Conservation (phyloP, 92 coral and sea anemone genomes). For the Phenganax subtilis region DNA sequence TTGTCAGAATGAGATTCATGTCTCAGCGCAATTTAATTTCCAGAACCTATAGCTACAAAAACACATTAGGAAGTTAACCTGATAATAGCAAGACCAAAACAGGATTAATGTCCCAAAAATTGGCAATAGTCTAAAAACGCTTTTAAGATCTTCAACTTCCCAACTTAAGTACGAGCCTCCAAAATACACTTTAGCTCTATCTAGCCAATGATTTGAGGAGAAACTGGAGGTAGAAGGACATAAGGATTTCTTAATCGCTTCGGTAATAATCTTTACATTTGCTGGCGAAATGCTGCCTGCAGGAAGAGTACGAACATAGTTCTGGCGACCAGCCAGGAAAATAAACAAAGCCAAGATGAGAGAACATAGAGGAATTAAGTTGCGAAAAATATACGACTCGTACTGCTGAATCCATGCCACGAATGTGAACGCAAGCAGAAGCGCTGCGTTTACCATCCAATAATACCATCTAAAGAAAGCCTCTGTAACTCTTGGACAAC, state of each 20-base stretch:
- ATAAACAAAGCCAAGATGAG: slow-evolving; percentile 56
- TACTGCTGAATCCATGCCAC: slow-evolving; percentile 75
- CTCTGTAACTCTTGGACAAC: slow-evolving; percentile 65
- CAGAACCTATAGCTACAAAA: neutral
- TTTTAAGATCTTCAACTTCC: slow-evolving; percentile 89
- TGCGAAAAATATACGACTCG: slow-evolving; percentile 56
- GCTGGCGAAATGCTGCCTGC: slow-evolving; percentile 70
- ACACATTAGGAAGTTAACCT: slow-evolving; percentile 49
- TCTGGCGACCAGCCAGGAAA: slow-evolving; percentile 61
- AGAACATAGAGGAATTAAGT: slow-evolving; percentile 63
- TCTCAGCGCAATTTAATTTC: neutral
- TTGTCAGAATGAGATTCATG: neutral
- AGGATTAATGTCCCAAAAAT: slow-evolving; percentile 65
- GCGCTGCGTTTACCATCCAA: slow-evolving; percentile 84
- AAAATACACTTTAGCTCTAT: slow-evolving; percentile 60
- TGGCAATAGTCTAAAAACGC: slow-evolving; percentile 60
- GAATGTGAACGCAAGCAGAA: slow-evolving; percentile 64
- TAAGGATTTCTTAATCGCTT: slow-evolving; percentile 49
- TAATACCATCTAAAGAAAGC: slow-evolving; percentile 93
- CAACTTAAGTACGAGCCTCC: slow-evolving; percentile 64
- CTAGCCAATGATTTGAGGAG: slow-evolving; percentile 58
- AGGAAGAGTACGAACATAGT: slow-evolving; percentile 60
- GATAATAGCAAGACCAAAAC: slow-evolving; percentile 75
- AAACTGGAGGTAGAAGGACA: slow-evolving; percentile 6
- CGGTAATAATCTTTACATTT: slow-evolving; percentile 51